phyloP scores from a whole-genome alignment of 2,888 invertebrate species.

The Lycophotia porphyrea region DNA sequence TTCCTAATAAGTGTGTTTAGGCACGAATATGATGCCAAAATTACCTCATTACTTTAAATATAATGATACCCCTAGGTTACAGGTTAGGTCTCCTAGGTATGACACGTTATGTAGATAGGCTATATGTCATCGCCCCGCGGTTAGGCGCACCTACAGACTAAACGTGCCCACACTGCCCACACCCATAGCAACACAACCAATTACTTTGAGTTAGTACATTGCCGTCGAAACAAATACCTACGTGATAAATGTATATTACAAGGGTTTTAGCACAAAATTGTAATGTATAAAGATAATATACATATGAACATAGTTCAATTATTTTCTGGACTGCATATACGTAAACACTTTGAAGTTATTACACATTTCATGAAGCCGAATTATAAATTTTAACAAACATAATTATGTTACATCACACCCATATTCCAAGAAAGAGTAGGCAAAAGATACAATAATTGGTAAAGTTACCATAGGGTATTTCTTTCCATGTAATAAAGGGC shows the following conservation, averaged over 20 bases:
- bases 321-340: background rate
- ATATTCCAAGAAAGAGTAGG: background rate
- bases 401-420: background rate
- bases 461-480: background rate
- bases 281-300: background rate
- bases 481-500: background rate
- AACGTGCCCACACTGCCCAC: conserved; percentile 30
- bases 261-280: conserved; percentile 9
- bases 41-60: conserved; percentile 26
- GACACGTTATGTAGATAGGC: conserved; percentile 29
- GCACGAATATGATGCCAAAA: conserved; percentile 33
- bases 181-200: conserved; percentile 50
- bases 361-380: background rate
- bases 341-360: conserved; percentile 1
- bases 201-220: conserved; percentile 58
- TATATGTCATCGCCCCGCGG: conserved; percentile 44
- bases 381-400: background rate
- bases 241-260: background rate
- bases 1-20: conserved; percentile 16
- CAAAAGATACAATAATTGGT: background rate
- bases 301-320: background rate
- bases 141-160: conserved; percentile 52
- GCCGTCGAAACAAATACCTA: conserved; percentile 36
- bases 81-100: conserved; percentile 36
- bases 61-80: background rate